Evolutionary conservation across 2,888 invertebrate species (phyloP), one percentile per base, ranked within the genome.

Genomic region (Drosophila kambysellisi): DNA sequence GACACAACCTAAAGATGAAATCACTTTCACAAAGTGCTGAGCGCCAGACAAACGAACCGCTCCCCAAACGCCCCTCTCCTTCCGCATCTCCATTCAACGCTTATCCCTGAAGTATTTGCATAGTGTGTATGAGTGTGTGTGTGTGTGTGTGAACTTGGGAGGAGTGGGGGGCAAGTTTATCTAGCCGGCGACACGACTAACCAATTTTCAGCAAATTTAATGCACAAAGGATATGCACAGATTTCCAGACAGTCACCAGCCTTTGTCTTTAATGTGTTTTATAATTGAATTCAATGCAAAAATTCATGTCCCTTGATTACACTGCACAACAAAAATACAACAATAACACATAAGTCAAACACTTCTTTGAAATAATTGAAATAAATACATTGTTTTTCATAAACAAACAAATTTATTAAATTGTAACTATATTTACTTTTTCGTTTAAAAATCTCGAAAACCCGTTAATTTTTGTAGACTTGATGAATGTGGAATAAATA

Each of bases 201-300:
- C 90, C 90, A 89, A 91, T 91, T 89, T 89, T 81, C 87, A 86
- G 90, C 90, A 91, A 91, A 89, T 91, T 90, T 90, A 83, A 77
- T 76, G 82, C 87, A 76, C 80, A 81, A 82, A 83, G 82, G 74
- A 87, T 70, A 62, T 61, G 79, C 85, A 79, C 73, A 69, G 73
- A 84, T 81, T 81, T 74, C 65, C 82, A 78, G 74, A 74, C 79
- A 74, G 69, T 58, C 63, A 53, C 67, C 66, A 56, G 48, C 43
- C 82, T 74, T 73, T 76, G 70, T 64, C 70, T 76, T 90, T 79
- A 74, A 75, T 80, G 77, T 69, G 57, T 74, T 80, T 87, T 74
- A 76, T 88, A 88, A 88, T 88, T 89, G 85, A 89, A 90, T 90
- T 87, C 85, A 83, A 90, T 77, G 82, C 85, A 81, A 76, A 77